Percentiles rank a stretch among this genome's conserved stretches.
phyloP scores from a whole-genome alignment of 2,888 invertebrate genomes.

The Erebia ligea region DNA sequence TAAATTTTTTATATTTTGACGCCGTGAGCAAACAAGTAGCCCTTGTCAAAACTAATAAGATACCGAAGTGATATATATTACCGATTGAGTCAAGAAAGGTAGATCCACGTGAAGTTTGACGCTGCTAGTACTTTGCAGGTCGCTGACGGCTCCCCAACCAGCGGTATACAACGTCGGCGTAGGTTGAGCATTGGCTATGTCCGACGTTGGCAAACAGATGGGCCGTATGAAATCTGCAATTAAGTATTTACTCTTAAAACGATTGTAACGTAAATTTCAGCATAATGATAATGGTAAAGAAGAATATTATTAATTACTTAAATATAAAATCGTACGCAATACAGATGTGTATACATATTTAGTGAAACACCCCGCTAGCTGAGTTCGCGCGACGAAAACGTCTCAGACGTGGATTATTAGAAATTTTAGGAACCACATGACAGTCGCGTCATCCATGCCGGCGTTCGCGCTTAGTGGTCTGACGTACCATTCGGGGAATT shows the following conservation, averaged over 20 bases:
- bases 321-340: too few relatives aligned
- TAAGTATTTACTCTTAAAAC: not conserved
- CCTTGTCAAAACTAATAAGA: not conserved
- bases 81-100: constrained; percentile 46
- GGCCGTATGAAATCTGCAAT: constrained; percentile 57
- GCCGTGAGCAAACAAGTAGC: not conserved
- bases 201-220: constrained; percentile 47
- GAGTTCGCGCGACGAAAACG: too few relatives aligned
- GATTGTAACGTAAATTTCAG: too few relatives aligned
- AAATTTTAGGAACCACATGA: too few relatives aligned
- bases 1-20: not conserved
- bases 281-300: too few relatives aligned
- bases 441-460: too few relatives aligned
- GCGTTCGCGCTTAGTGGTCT: too few relatives aligned
- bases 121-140: constrained; percentile 48
- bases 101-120: constrained; percentile 55
- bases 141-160: constrained; percentile 62
- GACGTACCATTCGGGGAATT: too few relatives aligned
- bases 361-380: too few relatives aligned
- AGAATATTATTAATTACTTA: too few relatives aligned
- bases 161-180: constrained; percentile 40
- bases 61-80: constrained; percentile 30
- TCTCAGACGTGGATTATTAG: too few relatives aligned
- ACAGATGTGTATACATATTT: too few relatives aligned
- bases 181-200: constrained; percentile 31